These are phyloP conservation scores for Phodopus roborovskii DNA, from an alignment of 2,113 vertebrate species.

Conservation along the genomic window DNA sequence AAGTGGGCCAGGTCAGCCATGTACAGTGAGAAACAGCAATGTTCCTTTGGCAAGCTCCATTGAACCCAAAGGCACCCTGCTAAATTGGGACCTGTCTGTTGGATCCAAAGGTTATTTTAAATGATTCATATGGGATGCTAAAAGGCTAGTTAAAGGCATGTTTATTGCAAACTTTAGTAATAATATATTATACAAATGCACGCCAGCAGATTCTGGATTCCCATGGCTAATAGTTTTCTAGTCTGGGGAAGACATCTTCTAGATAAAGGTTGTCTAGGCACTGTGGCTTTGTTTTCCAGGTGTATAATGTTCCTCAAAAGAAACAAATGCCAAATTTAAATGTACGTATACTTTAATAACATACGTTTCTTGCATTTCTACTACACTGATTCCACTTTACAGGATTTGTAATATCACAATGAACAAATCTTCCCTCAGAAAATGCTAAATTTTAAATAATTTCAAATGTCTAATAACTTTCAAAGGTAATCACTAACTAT, in stretches of 20 bases:
- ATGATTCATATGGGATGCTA: conserved; percentile 69
- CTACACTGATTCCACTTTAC: not conserved
- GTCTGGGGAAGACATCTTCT: not conserved
- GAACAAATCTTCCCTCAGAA: not conserved
- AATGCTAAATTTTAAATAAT: conserved; percentile 22
- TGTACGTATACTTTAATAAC: not conserved
- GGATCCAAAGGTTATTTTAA: conserved; percentile 73
- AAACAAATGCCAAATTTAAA: not conserved
- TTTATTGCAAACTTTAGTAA: conserved; percentile 79
- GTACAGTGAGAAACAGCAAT: conserved; percentile 73
- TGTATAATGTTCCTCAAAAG: not conserved
- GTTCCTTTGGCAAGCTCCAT: conserved; percentile 58
- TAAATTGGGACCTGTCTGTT: conserved; percentile 60
- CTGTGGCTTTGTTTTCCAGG: not conserved
- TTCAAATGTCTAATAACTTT: not conserved
- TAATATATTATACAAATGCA: conserved; percentile 69
- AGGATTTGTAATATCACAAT: not conserved
- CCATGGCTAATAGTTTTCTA: conserved; percentile 57
- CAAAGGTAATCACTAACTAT: not conserved
- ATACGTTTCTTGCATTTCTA: not conserved
- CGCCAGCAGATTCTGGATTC: conserved; percentile 63
- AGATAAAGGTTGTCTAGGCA: not conserved
- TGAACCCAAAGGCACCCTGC: conserved; percentile 61
- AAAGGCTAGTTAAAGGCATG: conserved; percentile 77
- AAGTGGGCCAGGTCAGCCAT: conserved; percentile 67